Evolutionary conservation across 2,888 invertebrate species (phyloP), one percentile per base, ranked within the genome.

Genomic region (Hypercompe scribonia): DNA sequence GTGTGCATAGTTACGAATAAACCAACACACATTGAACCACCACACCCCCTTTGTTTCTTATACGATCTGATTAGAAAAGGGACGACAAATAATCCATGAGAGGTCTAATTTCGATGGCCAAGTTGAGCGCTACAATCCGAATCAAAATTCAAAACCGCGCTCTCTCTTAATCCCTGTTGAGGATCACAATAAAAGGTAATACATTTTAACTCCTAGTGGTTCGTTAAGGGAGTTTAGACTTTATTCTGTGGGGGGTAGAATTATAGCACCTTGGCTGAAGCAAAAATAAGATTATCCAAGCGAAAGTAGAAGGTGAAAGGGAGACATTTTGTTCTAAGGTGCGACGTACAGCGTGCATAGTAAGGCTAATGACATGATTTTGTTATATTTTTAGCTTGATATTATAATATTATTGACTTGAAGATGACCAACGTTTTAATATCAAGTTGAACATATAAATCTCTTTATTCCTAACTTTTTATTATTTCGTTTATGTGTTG

Each of bases 141-240:
- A 95, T 95, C 95, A 95, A 94, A 95, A 95, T 95, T 95, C 95
- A 95, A 95, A 95, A 95, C 95, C 95, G 94, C 95, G 93, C 94
- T 90, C 94, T 93, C 95, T 95, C 95, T 95, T 95, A 95, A 95
- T 95, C 95, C 95, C 93, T 93, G 94, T 94, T 95, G 94, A 94
- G 94, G 95, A 94, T 95, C 95, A 95, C 95, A 95, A 95, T 95
- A 95, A 95, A 95, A 95, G 95, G 95, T 95, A 95, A 95, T 95
- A 95, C 94, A 95, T 95, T 95, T 95, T 93, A 95, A 94, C 93
- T 94, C 91, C 86, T 84, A 83, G 78, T 71, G 76, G 75, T 80
- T 81, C 82, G 88, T 77, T 87, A 71, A 64, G 72, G 84, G 78
- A 93, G 86, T 90, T 88, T 89, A 78, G 81, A 86, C 91, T 89